Evolutionary conservation across 2,113 vertebrate species (phyloP).

Genomic region (Myocastor coypus): DNA sequence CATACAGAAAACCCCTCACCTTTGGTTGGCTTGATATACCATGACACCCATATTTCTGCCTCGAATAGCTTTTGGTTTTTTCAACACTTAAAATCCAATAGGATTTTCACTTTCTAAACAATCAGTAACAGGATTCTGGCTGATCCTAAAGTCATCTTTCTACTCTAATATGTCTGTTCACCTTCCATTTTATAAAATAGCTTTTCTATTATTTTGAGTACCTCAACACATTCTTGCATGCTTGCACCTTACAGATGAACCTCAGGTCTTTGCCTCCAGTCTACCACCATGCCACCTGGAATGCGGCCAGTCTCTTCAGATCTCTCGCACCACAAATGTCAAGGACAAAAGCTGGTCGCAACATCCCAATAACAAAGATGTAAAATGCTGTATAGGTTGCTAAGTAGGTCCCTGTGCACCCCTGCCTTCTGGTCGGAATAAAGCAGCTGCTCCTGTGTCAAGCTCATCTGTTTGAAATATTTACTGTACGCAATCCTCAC

Average conservation of each 20-base stretch:
- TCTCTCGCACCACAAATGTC: background rate
- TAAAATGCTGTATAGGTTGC: background rate
- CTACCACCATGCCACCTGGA: no score
- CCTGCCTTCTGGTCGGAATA: slow-evolving; percentile 57
- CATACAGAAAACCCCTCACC: background rate
- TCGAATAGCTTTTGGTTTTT: background rate
- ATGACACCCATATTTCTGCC: background rate
- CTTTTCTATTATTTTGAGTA: background rate
- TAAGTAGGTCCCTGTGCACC: background rate
- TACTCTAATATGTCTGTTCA: slow-evolving; percentile 29
- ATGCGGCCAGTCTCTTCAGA: no score
- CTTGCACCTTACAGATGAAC: background rate
- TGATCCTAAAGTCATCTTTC: slow-evolving; percentile 17
- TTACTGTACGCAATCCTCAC: slow-evolving; percentile 69
- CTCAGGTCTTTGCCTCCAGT: background rate
- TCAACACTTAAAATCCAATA: background rate
- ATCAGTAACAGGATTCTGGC: background rate
- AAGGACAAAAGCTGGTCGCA: background rate
- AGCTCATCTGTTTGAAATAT: slow-evolving; percentile 77
- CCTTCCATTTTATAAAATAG: slow-evolving; percentile 32
- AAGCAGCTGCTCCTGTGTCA: slow-evolving; percentile 60
- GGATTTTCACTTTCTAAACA: background rate
- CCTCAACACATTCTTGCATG: background rate
- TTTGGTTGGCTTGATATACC: background rate
- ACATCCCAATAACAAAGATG: background rate